Evolutionary conservation across 2,888 invertebrate species (phyloP).

Genomic region (Tolmerus cingulatus): DNA sequence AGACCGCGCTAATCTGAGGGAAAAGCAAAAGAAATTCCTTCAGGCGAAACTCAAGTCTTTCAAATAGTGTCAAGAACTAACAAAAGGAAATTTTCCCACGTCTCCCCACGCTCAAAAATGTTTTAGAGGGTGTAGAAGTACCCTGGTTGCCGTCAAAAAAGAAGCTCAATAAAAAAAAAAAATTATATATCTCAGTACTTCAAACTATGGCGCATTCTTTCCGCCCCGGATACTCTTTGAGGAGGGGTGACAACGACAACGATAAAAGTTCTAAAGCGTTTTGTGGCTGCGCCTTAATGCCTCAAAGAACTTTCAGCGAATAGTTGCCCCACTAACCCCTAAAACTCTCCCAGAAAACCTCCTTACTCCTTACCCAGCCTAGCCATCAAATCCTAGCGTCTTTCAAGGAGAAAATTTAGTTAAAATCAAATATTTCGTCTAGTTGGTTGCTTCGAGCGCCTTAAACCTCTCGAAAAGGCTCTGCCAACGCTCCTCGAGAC

Average conservation of each 20-base stretch:
- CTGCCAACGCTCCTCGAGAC: not conserved
- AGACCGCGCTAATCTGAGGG: not conserved
- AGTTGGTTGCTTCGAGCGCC: not conserved
- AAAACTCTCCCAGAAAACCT: not conserved
- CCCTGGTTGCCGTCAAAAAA: not conserved
- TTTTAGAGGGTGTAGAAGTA: not conserved
- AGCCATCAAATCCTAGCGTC: not conserved
- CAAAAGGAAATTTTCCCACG: not conserved
- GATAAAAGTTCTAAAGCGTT: not conserved
- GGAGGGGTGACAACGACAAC: not conserved
- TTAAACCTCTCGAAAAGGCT: not conserved
- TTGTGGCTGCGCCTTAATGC: not conserved
- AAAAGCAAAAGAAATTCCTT: not conserved
- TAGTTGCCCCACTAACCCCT: not conserved
- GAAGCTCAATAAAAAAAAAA: not conserved
- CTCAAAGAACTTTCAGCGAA: not conserved
- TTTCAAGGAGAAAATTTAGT: not conserved
- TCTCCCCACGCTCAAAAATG: not conserved
- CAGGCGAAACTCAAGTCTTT: not conserved
- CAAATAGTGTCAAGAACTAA: not conserved
- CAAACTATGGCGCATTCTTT: not conserved
- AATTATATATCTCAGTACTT: not conserved
- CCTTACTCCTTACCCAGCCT: not conserved
- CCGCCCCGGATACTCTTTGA: not conserved
- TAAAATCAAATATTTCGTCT: constrained; percentile 1